These are phyloP conservation scores for Acleris holmiana DNA, from an alignment of 2,888 invertebrate genomes.

Conservation along the genomic window DNA sequence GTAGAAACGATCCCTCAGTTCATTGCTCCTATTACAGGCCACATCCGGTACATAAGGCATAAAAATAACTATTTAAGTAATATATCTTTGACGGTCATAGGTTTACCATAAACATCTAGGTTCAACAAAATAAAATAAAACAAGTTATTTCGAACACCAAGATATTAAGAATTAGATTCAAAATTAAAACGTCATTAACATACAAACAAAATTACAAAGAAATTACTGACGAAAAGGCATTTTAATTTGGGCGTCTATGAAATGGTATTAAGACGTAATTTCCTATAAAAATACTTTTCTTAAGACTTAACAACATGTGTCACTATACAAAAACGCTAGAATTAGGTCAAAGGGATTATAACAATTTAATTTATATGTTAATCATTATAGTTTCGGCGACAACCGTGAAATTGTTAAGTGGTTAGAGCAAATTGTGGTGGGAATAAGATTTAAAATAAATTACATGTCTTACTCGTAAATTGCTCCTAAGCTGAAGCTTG, in stretches of 20 bases:
- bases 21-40: no score
- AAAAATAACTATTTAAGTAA: no score
- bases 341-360: constrained; percentile 34
- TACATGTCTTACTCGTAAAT: no score
- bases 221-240: neutral
- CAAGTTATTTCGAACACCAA: neutral
- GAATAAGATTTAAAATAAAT: no score
- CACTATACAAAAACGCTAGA: constrained; percentile 22
- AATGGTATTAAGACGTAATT: neutral
- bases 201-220: neutral
- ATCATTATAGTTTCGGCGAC: constrained; percentile 14
- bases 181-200: neutral
- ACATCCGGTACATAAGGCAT: no score
- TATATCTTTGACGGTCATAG: no score
- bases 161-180: neutral
- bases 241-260: neutral
- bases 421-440: neutral
- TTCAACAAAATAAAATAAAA: neutral
- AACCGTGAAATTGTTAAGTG: neutral
- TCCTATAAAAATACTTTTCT: neutral
- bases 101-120: no score
- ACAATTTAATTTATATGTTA: constrained; percentile 36
- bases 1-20: no score
- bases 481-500: no score
- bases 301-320: neutral